Conservation (phyloP, 2,888 invertebrate genomes). For the Synanthedon formicaeformis region DNA sequence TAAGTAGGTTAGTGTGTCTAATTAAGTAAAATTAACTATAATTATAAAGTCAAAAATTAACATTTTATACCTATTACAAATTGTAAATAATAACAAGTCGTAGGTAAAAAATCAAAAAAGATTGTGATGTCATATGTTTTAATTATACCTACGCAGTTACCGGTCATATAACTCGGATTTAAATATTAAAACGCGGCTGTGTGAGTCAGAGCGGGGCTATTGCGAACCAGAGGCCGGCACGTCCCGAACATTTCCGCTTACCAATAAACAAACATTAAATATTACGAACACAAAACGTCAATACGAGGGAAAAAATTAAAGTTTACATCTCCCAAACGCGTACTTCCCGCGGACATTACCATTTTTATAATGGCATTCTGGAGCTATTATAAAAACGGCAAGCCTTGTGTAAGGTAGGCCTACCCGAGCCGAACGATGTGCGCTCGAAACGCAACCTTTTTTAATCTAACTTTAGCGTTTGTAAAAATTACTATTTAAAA, state of each 20-base stretch:
- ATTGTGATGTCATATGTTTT: no score
- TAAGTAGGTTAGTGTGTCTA: no score
- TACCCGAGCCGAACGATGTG: slow-evolving; percentile 36
- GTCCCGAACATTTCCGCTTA: slow-evolving; percentile 32
- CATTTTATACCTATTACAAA: no score
- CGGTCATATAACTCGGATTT: background rate
- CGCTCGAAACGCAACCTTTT: slow-evolving; percentile 47
- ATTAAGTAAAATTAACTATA: no score
- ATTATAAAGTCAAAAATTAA: no score
- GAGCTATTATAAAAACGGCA: slow-evolving; percentile 19
- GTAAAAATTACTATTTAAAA: slow-evolving; percentile 71
- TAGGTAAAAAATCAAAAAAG: no score
- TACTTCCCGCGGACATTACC: slow-evolving; percentile 47
- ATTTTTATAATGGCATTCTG: slow-evolving; percentile 63
- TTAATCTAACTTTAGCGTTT: slow-evolving; percentile 71
- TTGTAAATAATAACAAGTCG: no score
- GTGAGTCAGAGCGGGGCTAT: slow-evolving; percentile 26
- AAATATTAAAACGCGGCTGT: slow-evolving; percentile 25
- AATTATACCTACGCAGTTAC: no score
- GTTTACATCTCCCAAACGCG: slow-evolving; percentile 56
- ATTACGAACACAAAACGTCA: slow-evolving; percentile 49
- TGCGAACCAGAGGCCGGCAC: slow-evolving; percentile 3
- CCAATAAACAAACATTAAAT: slow-evolving; percentile 59
- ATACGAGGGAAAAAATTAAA: slow-evolving; percentile 53
- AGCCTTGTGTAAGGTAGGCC: slow-evolving; percentile 64